Evolutionary conservation across 2,113 vertebrate genomes (phyloP), one percentile per base, ranked within the genome.

Genomic region (Trichechus manatus): DNA sequence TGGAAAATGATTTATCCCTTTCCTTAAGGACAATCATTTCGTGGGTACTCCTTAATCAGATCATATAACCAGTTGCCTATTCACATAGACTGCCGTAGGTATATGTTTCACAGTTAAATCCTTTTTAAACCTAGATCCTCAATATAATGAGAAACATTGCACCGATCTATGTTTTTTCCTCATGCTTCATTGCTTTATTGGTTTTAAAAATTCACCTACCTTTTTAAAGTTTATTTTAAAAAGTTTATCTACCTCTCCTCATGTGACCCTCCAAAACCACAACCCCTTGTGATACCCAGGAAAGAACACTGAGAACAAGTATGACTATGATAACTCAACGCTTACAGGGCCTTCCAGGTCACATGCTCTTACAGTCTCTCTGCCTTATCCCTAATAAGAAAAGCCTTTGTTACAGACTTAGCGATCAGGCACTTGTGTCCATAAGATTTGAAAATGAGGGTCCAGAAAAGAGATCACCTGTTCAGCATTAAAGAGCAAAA

Each of bases 191-290:
- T 2, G 31, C 44, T n/a, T n/a, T n/a, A n/a, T n/a, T n/a, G n/a
- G n/a, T n/a, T n/a, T n/a, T n/a, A n/a, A n/a, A 47, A 47, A 53
- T 50, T 13, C 44, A 64, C 9, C 7, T 81, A 33, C 50, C 53
- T 80, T 77, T 94, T 88, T n/a, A 89, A 89, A 80, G 42, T 63
- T 66, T 64, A 63, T 31, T 17, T 68, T 17, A 68, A 68, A 29
- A 39, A 39, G 70, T n/a, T 42, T 31, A 29, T 50, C 66, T 59
- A 15, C 7, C 53, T 96, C 44, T 89, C 10, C 31, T 77, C 39
- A 2, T 22, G 17, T 20, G 80, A 87, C 6, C 74, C 36, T 53
- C 66, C 33, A 39, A 79, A 91, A 78, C 39, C 56, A 23, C 11
- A n/a, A 6, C 20, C 53, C 83, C 78, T 75, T 82, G 72, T 79